Evolutionary conservation across 2,888 invertebrate species (phyloP), one percentile per base, ranked within the genome.

Genomic region (Xylocampa areola): DNA sequence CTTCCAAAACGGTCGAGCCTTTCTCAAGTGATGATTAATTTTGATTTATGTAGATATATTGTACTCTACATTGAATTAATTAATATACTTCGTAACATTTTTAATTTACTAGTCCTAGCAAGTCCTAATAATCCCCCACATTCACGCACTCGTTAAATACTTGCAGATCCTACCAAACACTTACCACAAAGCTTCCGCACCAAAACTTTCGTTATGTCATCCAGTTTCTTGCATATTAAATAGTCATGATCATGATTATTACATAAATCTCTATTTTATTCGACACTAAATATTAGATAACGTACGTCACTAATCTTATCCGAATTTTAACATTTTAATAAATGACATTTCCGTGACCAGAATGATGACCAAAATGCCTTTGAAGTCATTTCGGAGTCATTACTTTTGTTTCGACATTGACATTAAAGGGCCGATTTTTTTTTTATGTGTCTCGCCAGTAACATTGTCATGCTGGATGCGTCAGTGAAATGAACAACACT

Each of bases 171-270:
- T 10, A 17, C 35, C 63, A 35, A 14, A 13, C 47, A 70, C 79
- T 47, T 85, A 84, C 83, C 74, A n/a, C 66, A 44, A 29, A 30
- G 68, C 82, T 7, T 29, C 68, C 57, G 44, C 48, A 37, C 54
- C 51, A 44, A 40, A 64, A 65, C 73, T 75, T 81, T 79, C 77
- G 79, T 79, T 79, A 80, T 73, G 74, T 83, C 80, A 68, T 77
- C 81, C 77, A 84, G 84, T 84, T 84, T 82, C 79, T 74, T 59
- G 83, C 76, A 82, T 85, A 84, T 70, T 84, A 79, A 82, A 72
- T 68, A 79, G 70, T 64, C 62, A 76, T 77, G 75, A 81, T 64
- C 62, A 76, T 77, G 75, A 81, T 79, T 80, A 76, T 78, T 75
- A 75, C 73, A 81, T 81, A 80, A 82, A 81, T 78, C 74, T 73